phyloP scores from a whole-genome alignment of 2,113 vertebrate genomes.

The Larimichthys crocea region DNA sequence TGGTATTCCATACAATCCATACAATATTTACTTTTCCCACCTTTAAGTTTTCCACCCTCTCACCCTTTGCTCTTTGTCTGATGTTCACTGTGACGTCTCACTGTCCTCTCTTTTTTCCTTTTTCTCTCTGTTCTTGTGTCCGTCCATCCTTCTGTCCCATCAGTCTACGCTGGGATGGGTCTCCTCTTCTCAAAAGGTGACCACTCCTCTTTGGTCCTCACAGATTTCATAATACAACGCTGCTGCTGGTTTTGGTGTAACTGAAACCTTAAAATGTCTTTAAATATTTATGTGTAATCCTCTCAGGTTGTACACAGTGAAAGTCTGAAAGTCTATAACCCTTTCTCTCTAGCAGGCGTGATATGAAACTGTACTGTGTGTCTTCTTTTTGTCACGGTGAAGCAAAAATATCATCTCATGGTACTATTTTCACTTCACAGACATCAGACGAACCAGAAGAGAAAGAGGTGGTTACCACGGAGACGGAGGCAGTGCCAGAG shows the following conservation, averaged over 20 bases:
- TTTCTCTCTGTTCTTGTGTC: conserved; percentile 61
- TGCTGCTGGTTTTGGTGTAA: background rate
- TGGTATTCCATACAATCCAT: conserved; percentile 72
- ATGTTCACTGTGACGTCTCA: conserved; percentile 75
- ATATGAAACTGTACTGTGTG: conserved; percentile 4
- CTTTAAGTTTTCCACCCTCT: conserved; percentile 9
- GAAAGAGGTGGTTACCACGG: conserved; percentile 36
- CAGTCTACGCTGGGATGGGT: conserved; percentile 92
- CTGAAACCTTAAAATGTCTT: conserved; percentile 1
- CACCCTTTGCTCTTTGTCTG: conserved; percentile 29
- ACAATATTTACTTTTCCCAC: conserved; percentile 22
- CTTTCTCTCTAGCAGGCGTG: conserved; percentile 32
- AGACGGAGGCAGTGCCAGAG: conserved; percentile 68
- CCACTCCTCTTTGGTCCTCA: conserved; percentile 65
- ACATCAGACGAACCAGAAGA: conserved; percentile 56
- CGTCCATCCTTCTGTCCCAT: conserved; percentile 66
- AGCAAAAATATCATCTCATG: conserved; percentile 22
- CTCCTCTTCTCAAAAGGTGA: conserved; percentile 89
- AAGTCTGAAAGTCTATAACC: background rate
- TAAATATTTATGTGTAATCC: background rate
- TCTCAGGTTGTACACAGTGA: background rate
- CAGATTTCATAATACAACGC: background rate
- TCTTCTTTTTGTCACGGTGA: background rate
- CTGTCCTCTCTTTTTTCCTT: conserved; percentile 70
- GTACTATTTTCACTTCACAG: conserved; percentile 60